These are phyloP conservation scores for Bombus vancouverensis DNA, from an alignment of 1,140 invertebrate genomes.

Conservation along the genomic window DNA sequence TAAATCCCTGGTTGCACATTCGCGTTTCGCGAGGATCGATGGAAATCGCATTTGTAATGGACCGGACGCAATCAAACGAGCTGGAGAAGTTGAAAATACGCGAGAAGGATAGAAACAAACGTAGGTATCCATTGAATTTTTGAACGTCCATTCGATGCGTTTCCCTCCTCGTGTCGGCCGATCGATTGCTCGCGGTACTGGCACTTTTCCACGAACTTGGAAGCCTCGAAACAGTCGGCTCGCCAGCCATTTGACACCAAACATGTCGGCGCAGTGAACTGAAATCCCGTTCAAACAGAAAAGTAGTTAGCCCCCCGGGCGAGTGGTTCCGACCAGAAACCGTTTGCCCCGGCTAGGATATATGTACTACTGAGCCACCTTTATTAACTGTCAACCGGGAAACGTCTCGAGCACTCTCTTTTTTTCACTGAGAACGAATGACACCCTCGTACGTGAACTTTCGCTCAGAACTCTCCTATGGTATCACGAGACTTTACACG, in stretches of 20 bases:
- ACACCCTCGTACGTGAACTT: background rate
- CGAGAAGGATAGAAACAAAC: background rate
- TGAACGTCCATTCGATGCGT: constrained; percentile 15
- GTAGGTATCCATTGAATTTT: constrained; percentile 33
- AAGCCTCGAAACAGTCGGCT: constrained; percentile 38
- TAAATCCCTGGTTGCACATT: too few relatives aligned
- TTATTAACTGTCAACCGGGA: constrained; percentile 45
- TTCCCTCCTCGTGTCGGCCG: background rate
- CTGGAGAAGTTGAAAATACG: background rate
- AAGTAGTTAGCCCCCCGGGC: constrained; percentile 23
- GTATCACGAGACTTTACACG: background rate
- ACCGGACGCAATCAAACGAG: background rate
- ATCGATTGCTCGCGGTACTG: constrained; percentile 35
- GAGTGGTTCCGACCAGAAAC: constrained; percentile 14
- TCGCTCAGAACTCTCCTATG: too few relatives aligned
- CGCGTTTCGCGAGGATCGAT: background rate
- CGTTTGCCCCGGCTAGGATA: background rate
- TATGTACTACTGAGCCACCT: constrained; percentile 1
- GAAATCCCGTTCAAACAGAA: constrained; percentile 48
- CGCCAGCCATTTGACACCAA: constrained; percentile 45
- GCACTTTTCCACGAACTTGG: constrained; percentile 46
- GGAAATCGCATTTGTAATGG: constrained; percentile 29
- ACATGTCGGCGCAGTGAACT: constrained; percentile 35
- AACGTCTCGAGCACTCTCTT: constrained; percentile 20
- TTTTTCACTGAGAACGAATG: background rate